Percentiles rank a stretch among this genome's conserved stretches.
These are phyloP conservation scores for Squalus acanthias DNA, from an alignment of 2,797 vertebrate species.

Conservation along the genomic window DNA sequence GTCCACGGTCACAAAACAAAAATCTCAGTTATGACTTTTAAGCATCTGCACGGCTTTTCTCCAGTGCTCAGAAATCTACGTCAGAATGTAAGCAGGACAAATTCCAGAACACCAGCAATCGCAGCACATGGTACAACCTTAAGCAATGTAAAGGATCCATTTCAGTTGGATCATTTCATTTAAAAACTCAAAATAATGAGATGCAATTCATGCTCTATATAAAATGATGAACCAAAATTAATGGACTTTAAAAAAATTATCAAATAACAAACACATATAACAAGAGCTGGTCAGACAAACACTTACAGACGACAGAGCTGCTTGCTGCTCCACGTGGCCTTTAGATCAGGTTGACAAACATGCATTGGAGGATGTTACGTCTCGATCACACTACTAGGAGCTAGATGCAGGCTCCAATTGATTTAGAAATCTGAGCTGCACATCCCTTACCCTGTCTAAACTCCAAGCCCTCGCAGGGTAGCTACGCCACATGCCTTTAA, in stretches of 20 bases:
- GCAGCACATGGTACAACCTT: neutral
- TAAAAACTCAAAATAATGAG: neutral
- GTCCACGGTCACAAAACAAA: neutral
- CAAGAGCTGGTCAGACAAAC: neutral
- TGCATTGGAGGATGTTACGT: neutral
- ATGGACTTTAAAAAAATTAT: neutral
- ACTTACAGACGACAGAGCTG: neutral
- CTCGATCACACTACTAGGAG: neutral
- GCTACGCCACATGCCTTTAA: neutral
- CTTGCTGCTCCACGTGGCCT: neutral
- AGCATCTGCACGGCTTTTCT: neutral
- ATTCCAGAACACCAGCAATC: neutral
- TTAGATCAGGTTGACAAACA: neutral
- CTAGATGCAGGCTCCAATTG: neutral
- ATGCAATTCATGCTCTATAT: neutral
- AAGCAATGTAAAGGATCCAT: neutral
- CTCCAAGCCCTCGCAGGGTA: neutral
- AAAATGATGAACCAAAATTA: neutral
- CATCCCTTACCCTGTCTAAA: neutral
- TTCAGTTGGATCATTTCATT: neutral
- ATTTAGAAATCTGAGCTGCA: neutral
- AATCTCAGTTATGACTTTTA: neutral
- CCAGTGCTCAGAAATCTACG: neutral
- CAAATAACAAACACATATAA: neutral
- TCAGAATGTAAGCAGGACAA: neutral